A percentile compares a stretch with the other conserved stretches of the same genome.
Evolutionary conservation across 2,797 vertebrate species (phyloP).

Genomic region (Rhinoraja longicauda): DNA sequence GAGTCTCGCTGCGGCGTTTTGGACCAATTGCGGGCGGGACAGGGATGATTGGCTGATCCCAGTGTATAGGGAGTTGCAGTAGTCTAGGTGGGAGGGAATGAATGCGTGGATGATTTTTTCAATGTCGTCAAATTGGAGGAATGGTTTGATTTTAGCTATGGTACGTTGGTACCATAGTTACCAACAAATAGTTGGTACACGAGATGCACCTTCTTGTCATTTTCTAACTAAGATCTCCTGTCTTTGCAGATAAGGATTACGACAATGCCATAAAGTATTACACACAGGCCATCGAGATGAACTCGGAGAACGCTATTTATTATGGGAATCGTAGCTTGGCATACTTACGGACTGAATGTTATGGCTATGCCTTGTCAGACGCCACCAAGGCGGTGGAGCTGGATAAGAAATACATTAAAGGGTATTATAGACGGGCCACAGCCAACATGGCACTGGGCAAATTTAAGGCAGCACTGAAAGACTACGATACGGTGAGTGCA

Average conservation of each 20-base stretch:
- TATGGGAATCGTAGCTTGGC: conserved; percentile 91
- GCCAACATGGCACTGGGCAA: conserved; percentile 95
- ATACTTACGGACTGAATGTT: conserved; percentile 90
- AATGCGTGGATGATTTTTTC: no score
- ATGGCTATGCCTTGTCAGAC: conserved; percentile 84
- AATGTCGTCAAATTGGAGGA: no score
- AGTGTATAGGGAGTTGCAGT: no score
- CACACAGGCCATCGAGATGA: conserved; percentile 80
- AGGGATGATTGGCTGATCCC: no score
- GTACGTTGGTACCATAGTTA: no score
- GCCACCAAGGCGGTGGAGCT: conserved; percentile 80
- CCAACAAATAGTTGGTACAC: no score
- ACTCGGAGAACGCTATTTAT: conserved; percentile 80
- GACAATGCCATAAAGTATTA: conserved; percentile 88
- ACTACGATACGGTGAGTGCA: conserved; percentile 82
- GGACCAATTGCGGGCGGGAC: no score
- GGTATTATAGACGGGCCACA: conserved; percentile 85
- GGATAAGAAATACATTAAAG: conserved; percentile 89
- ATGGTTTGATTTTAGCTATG: no score
- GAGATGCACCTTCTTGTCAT: not conserved
- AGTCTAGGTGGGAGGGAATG: no score
- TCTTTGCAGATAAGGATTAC: conserved; percentile 79
- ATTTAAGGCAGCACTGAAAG: conserved; percentile 85
- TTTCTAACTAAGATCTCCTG: not conserved
- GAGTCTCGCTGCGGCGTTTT: no score